These are phyloP conservation scores for Fistularia commersonii DNA, from an alignment of 2,797 vertebrate genomes.

Conservation along the genomic window DNA sequence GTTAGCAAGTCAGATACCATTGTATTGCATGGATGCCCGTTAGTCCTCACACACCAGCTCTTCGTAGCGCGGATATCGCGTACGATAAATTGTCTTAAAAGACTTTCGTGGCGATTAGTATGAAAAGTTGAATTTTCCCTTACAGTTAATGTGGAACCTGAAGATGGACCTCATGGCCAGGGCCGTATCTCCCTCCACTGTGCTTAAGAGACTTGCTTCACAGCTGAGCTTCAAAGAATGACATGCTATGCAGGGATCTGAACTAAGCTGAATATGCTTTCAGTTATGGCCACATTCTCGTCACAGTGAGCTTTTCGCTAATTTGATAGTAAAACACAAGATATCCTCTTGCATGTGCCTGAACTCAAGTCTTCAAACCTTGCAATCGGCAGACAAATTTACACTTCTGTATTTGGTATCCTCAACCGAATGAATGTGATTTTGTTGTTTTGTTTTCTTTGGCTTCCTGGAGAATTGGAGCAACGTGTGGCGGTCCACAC, in stretches of 20 bases:
- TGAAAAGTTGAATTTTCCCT: too few species aligned
- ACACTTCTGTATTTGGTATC: constrained; percentile 1
- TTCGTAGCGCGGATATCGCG: background rate
- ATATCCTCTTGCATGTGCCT: background rate
- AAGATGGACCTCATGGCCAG: constrained; percentile 32
- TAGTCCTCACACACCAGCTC: constrained; percentile 25
- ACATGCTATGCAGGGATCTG: constrained; percentile 28
- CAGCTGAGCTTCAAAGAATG: constrained; percentile 68
- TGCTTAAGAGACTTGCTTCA: constrained; percentile 33
- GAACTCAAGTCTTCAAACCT: background rate
- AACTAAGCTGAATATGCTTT: constrained; percentile 42
- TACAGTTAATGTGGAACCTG: constrained; percentile 33
- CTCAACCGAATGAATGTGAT: constrained; percentile 15
- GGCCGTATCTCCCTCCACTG: constrained; percentile 21
- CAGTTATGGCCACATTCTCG: constrained; percentile 33
- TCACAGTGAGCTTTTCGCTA: constrained; percentile 6
- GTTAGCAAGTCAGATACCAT: constrained; percentile 15
- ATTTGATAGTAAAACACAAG: constrained; percentile 10
- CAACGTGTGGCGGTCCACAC: constrained; percentile 50
- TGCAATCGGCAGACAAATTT: background rate
- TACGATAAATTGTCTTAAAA: too few species aligned
- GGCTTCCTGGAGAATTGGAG: constrained; percentile 13
- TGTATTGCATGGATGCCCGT: constrained; percentile 7
- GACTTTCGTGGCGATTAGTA: constrained; percentile 11
- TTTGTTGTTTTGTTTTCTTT: constrained; percentile 52